Evolutionary conservation across 2,113 vertebrate species (phyloP).

Genomic region (Rallus limicola): DNA sequence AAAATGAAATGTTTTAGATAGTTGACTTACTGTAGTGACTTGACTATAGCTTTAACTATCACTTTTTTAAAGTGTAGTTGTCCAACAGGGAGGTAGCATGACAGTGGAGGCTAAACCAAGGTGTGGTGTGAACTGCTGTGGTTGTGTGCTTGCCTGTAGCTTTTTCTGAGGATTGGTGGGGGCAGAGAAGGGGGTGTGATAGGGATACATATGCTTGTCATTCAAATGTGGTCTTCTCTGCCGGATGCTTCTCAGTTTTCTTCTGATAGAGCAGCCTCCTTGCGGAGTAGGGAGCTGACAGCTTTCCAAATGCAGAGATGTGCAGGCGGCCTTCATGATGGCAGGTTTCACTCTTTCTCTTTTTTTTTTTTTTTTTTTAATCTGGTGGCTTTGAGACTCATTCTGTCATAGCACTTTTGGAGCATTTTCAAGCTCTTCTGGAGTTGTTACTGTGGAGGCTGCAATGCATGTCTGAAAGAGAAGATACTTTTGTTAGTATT

Average conservation of each 20-base stretch:
- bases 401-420: neutral
- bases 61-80: neutral
- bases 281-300: neutral
- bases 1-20: neutral
- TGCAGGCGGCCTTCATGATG: neutral
- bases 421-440: neutral
- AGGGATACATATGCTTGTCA: accelerated
- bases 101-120: neutral
- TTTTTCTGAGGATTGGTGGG: neutral
- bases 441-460: neutral
- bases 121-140: neutral
- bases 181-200: neutral
- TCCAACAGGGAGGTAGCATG: neutral
- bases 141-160: neutral
- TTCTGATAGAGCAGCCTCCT: neutral
- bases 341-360: neutral
- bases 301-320: neutral
- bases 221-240: neutral
- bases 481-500: neutral
- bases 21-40: neutral
- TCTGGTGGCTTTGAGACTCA: neutral
- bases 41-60: neutral
- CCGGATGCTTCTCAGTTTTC: neutral
- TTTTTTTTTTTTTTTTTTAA: neutral
- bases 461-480: neutral